Evolutionary conservation across 2,113 vertebrate species (phyloP).

Genomic region (Synodontis membranacea): DNA sequence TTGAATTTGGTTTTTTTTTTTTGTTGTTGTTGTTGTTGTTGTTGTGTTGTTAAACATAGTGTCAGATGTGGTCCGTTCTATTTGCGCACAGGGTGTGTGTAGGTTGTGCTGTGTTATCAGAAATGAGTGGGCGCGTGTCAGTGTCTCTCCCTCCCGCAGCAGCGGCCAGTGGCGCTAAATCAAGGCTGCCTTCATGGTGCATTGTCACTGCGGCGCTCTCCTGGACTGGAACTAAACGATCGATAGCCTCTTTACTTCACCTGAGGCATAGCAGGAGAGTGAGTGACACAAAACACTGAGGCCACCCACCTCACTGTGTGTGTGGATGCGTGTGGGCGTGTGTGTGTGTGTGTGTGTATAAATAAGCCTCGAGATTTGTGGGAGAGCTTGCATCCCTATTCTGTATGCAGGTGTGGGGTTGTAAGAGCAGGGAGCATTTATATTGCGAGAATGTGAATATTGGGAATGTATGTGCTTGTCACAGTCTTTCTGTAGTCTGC

Average conservation of each 20-base stretch:
- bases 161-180: slow-evolving; percentile 42
- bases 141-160: slow-evolving; percentile 22
- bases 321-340: slow-evolving; percentile 65
- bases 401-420: slow-evolving; percentile 6
- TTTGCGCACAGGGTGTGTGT: not conserved
- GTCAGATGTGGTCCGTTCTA: not conserved
- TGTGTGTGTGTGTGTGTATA: slow-evolving; percentile 22
- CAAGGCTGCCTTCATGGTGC: slow-evolving; percentile 46
- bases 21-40: not conserved
- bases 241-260: slow-evolving; percentile 72
- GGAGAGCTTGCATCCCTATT: not conserved
- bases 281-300: slow-evolving; percentile 70
- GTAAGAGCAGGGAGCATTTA: not conserved
- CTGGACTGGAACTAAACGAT: slow-evolving; percentile 68
- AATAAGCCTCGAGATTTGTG: slow-evolving; percentile 13
- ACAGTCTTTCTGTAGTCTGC: slow-evolving; percentile 6
- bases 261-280: slow-evolving; percentile 62
- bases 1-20: not conserved
- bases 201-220: slow-evolving; percentile 51
- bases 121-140: slow-evolving; percentile 37
- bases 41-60: not conserved
- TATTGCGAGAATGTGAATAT: not conserved
- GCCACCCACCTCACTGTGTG: slow-evolving; percentile 56
- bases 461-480: not conserved
- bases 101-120: slow-evolving; percentile 41